Evolutionary conservation across 53 echinoderm and acorn worm genomes (phyloP).

Genomic region (Holothuria scabra): DNA sequence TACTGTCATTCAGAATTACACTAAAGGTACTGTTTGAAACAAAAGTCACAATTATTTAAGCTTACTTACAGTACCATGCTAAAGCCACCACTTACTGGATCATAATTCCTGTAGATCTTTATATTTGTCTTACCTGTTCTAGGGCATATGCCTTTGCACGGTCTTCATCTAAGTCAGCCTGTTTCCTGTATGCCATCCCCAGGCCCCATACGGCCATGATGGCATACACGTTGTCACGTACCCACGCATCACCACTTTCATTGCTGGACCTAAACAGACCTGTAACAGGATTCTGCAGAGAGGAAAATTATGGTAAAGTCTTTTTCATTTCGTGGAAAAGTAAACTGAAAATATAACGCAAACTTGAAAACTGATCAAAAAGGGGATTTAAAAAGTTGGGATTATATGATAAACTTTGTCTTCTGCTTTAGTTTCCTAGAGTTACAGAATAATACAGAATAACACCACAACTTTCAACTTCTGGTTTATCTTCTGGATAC

Average conservation of each 20-base stretch:
- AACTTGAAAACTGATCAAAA: neutral
- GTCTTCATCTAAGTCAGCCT: constrained; percentile 97
- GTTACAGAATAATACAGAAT: too few relatives aligned
- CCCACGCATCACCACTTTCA: constrained; percentile 88
- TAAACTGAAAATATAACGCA: too few relatives aligned
- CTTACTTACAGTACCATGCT: too few relatives aligned
- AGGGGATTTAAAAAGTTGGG: neutral
- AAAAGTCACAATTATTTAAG: too few relatives aligned
- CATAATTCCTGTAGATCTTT: too few relatives aligned
- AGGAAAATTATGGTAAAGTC: neutral
- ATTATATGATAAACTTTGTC: too few relatives aligned
- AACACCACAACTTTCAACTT: too few relatives aligned
- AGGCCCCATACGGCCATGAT: constrained; percentile 96
- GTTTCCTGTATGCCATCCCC: constrained; percentile 92
- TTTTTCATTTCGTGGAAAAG: neutral
- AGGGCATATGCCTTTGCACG: constrained; percentile 93
- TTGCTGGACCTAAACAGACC: constrained; percentile 82
- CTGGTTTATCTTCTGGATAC: too few relatives aligned
- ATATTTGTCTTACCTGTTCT: constrained; percentile 72
- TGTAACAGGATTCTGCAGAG: constrained; percentile 79
- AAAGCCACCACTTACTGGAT: too few relatives aligned
- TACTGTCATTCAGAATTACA: too few relatives aligned
- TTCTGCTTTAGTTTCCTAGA: too few relatives aligned
- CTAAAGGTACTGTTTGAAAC: too few relatives aligned
- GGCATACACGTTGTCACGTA: constrained; percentile 91